Percentiles rank a stretch among this genome's conserved stretches.
These are phyloP conservation scores for Sarcophaga rosellei DNA, from an alignment of 2,888 invertebrate genomes.

Conservation along the genomic window DNA sequence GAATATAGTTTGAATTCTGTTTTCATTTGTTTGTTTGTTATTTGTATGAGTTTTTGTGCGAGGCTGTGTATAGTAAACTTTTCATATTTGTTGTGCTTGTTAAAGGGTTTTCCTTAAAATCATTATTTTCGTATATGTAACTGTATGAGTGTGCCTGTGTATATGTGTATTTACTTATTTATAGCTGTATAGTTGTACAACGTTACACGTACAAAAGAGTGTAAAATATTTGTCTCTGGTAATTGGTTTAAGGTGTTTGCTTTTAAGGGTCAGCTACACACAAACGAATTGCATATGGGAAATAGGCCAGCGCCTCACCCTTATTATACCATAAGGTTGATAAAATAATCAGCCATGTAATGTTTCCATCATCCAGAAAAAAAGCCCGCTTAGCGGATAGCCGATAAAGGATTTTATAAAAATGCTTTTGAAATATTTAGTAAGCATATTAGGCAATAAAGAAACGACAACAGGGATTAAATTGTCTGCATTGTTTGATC, in stretches of 20 bases:
- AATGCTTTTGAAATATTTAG: not conserved
- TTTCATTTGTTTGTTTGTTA: constrained; percentile 8
- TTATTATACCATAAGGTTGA: constrained; percentile 33
- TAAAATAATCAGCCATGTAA: constrained; percentile 51
- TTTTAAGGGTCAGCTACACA: not conserved
- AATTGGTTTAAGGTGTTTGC: constrained; percentile 46
- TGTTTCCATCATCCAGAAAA: not conserved
- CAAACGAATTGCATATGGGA: no score
- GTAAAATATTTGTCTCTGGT: constrained; percentile 17
- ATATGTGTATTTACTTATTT: not conserved
- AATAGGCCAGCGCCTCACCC: not conserved
- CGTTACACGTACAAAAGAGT: not conserved
- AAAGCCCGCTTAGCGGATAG: not conserved
- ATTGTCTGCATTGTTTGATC: not conserved
- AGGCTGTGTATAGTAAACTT: not conserved
- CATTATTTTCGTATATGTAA: constrained; percentile 6
- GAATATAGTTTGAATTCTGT: not conserved
- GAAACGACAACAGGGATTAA: not conserved
- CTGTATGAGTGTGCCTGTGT: not conserved
- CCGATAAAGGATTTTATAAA: not conserved
- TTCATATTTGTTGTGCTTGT: not conserved
- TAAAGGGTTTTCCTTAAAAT: constrained; percentile 16
- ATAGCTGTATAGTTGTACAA: not conserved
- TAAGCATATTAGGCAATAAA: not conserved
- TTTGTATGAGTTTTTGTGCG: not conserved